A percentile compares a stretch with the other conserved stretches of the same genome.
Evolutionary conservation across 2,888 invertebrate genomes (phyloP).

Genomic region (Allacma fusca): DNA sequence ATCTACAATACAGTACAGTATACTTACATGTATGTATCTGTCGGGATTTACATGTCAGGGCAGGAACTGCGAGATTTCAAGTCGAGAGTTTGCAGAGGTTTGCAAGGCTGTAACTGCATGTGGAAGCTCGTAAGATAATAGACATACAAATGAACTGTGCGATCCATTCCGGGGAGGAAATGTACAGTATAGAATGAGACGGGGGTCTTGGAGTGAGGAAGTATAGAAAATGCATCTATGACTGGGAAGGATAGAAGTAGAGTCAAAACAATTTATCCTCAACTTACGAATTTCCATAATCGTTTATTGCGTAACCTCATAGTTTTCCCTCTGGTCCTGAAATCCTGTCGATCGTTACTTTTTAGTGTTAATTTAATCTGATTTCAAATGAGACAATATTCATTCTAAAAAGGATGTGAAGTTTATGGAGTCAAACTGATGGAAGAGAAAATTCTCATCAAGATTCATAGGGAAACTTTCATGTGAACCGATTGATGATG

Average conservation of each 20-base stretch:
- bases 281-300: slow-evolving; percentile 50
- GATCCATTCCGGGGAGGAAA: neutral
- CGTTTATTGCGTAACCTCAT: slow-evolving; percentile 48
- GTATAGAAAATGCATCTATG: slow-evolving; percentile 28
- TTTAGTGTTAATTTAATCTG: slow-evolving; percentile 54
- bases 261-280: slow-evolving; percentile 48
- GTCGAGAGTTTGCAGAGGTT: too few relatives aligned
- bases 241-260: slow-evolving; percentile 25
- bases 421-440: slow-evolving; percentile 44
- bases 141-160: too few relatives aligned
- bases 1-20: too few relatives aligned
- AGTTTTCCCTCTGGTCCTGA: slow-evolving; percentile 34
- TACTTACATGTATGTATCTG: too few relatives aligned
- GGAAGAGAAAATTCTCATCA: slow-evolving; percentile 43
- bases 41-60: too few relatives aligned
- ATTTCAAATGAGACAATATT: slow-evolving; percentile 52
- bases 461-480: slow-evolving; percentile 37
- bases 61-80: too few relatives aligned
- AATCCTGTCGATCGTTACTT: slow-evolving; percentile 48
- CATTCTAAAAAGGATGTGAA: slow-evolving; percentile 46
- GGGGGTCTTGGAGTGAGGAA: neutral
- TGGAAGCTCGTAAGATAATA: too few relatives aligned
- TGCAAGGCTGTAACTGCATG: too few relatives aligned
- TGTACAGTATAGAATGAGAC: too few relatives aligned
- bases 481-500: slow-evolving; percentile 37